A percentile compares a stretch with the other conserved stretches of the same genome.
phyloP scores from a whole-genome alignment of 2,888 invertebrate genomes.

The Watsonalla cultraria region DNA sequence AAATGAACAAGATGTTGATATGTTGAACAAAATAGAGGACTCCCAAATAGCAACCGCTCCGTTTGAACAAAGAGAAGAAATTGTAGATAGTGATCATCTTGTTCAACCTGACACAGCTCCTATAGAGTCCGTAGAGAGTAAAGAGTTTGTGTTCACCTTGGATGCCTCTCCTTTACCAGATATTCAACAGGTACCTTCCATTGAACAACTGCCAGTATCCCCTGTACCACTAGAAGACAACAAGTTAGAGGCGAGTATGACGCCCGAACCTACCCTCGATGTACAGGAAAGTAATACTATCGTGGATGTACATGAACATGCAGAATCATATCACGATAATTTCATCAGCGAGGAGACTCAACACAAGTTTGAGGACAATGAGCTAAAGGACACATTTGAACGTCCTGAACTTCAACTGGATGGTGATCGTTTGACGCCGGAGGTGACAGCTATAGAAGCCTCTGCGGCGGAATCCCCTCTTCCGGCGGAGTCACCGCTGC shows the following conservation, averaged over 20 bases:
- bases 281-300: slow-evolving; percentile 21
- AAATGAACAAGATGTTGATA: slow-evolving; percentile 55
- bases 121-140: slow-evolving; percentile 19
- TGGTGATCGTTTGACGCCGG: slow-evolving; percentile 9
- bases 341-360: background rate
- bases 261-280: slow-evolving; percentile 29
- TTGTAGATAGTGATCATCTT: slow-evolving; percentile 12
- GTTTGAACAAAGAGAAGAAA: slow-evolving; percentile 14
- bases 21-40: slow-evolving; percentile 53
- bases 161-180: slow-evolving; percentile 18
- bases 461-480: slow-evolving; percentile 17
- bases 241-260: slow-evolving; percentile 21
- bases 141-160: slow-evolving; percentile 23
- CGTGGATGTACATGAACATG: slow-evolving; percentile 35
- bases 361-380: background rate
- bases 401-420: slow-evolving; percentile 19
- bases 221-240: slow-evolving; percentile 22
- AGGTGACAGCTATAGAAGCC: slow-evolving; percentile 9
- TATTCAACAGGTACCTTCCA: slow-evolving; percentile 16
- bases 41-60: slow-evolving; percentile 35
- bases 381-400: background rate
- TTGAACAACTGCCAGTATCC: slow-evolving; percentile 20
- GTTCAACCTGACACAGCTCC: slow-evolving; percentile 7
- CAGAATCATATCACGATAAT: slow-evolving; percentile 12
- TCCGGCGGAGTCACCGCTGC: slow-evolving; percentile 18